These are phyloP conservation scores for Spongia lamella DNA, from an alignment of 37 sponge, comb jelly and placozoan genomes.

Conservation along the genomic window DNA sequence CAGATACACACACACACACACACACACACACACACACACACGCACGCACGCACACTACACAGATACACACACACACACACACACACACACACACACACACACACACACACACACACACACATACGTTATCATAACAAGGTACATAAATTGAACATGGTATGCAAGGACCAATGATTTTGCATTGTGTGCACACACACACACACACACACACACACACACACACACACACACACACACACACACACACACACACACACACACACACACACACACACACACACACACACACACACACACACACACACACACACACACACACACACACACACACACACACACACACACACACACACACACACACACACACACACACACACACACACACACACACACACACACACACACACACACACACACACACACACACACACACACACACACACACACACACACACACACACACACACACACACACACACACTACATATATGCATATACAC, in stretches of 20 bases:
- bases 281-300: constrained; percentile 1
- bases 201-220: neutral
- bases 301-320: neutral
- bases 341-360: neutral
- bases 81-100: neutral
- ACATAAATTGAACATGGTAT: too few relatives aligned
- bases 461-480: neutral
- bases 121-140: too few relatives aligned
- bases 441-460: neutral
- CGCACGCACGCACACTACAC: neutral
- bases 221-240: neutral
- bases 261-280: neutral
- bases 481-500: neutral
- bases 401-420: constrained; percentile 1
- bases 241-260: neutral
- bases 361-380: too few relatives aligned
- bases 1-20: constrained; percentile 11
- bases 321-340: neutral
- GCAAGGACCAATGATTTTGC: neutral
- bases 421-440: neutral
- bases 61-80: neutral
- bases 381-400: neutral
- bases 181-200: constrained; percentile 10
- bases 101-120: constrained; percentile 10
- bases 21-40: too few relatives aligned